Conservation (phyloP, 37 sponge, comb jelly and placozoan species). For the Beroe forskalii region DNA sequence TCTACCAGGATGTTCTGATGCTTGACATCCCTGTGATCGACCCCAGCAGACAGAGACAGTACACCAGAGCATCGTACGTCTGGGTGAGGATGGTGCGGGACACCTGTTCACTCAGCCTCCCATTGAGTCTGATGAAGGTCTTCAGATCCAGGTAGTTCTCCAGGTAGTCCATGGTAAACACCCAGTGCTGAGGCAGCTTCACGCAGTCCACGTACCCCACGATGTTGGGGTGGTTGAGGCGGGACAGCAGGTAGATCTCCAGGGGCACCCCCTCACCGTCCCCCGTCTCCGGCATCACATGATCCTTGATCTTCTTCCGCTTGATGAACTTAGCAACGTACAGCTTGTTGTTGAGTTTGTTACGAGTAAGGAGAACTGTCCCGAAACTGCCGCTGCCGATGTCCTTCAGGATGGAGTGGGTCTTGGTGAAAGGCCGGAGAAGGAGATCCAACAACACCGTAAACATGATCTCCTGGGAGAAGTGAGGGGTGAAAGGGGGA, state of each 20-base stretch:
- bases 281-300: not conserved
- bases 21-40: slow-evolving; percentile 58
- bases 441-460: slow-evolving; percentile 32
- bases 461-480: not conserved
- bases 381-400: slow-evolving; percentile 58
- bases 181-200: slow-evolving; percentile 59
- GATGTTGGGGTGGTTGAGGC: slow-evolving; percentile 13
- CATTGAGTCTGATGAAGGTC: not conserved
- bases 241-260: slow-evolving; percentile 50
- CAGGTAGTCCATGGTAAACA: slow-evolving; percentile 50
- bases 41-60: slow-evolving; percentile 52
- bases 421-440: slow-evolving; percentile 45
- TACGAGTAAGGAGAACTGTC: slow-evolving; percentile 42
- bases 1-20: slow-evolving; percentile 50
- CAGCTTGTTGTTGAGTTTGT: slow-evolving; percentile 10
- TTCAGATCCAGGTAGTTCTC: slow-evolving; percentile 33
- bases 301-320: slow-evolving; percentile 21
- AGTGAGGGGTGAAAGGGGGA: not conserved
- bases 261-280: not conserved
- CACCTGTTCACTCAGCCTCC: slow-evolving; percentile 13
- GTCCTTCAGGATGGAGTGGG: slow-evolving; percentile 65
- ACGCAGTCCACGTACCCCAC: not conserved
- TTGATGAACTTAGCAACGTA: slow-evolving; percentile 63
- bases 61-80: slow-evolving; percentile 56
- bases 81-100: slow-evolving; percentile 20